These are phyloP conservation scores for Balaeniceps rex DNA, from an alignment of 2,113 vertebrate species.

Conservation along the genomic window DNA sequence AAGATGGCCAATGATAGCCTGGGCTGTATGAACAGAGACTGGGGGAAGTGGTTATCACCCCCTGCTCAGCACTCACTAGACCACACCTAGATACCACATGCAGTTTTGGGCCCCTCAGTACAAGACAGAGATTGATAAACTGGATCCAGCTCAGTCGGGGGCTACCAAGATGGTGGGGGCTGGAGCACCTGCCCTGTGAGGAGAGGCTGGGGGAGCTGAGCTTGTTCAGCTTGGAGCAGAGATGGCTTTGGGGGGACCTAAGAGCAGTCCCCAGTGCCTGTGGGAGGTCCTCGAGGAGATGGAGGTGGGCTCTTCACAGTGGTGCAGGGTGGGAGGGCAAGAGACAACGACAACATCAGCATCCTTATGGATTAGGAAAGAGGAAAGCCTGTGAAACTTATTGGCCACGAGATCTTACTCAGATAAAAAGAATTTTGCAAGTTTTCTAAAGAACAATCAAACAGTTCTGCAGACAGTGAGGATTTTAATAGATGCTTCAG, in stretches of 20 bases:
- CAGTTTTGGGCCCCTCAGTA: background rate
- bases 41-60: background rate
- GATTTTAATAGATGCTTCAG: background rate
- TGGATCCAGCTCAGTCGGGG: background rate
- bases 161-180: background rate
- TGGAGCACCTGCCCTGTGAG: background rate
- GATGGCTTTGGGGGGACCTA: background rate
- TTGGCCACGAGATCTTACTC: background rate
- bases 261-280: background rate
- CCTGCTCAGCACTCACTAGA: background rate
- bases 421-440: background rate
- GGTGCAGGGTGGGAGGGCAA: background rate
- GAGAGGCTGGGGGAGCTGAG: background rate
- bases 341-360: background rate
- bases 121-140: background rate
- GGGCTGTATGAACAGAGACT: background rate
- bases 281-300: background rate
- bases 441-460: background rate
- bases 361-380: background rate
- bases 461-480: background rate
- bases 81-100: background rate
- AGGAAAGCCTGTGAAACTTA: background rate
- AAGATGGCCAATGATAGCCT: background rate
- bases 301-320: background rate
- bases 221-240: background rate